Evolutionary conservation across 2,113 vertebrate genomes (phyloP).

Genomic region (Pseudolaguvia tuberculata): DNA sequence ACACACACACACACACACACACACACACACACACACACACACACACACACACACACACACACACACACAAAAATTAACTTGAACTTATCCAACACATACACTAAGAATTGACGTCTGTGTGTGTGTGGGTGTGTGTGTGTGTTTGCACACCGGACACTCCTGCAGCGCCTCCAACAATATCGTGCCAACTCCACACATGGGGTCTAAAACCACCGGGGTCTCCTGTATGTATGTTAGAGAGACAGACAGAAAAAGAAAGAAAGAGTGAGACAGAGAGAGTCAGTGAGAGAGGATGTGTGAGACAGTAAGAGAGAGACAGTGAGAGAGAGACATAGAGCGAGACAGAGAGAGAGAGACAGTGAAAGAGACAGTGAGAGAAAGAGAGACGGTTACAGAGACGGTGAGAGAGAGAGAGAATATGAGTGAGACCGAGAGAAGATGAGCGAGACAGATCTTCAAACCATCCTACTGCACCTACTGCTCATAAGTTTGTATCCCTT

Average conservation of each 20-base stretch:
- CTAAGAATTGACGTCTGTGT: not conserved
- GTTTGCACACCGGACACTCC: conserved; percentile 74
- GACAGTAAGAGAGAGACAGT: not conserved
- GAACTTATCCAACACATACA: not conserved
- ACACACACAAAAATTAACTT: conserved; percentile 11
- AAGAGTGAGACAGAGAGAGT: not conserved
- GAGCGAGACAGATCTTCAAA: too few species aligned
- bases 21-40: conserved; percentile 2
- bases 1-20: conserved; percentile 79
- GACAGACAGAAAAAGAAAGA: not conserved
- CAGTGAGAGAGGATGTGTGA: not conserved
- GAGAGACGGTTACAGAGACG: too few species aligned
- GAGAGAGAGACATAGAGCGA: too few species aligned
- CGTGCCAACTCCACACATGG: conserved; percentile 89
- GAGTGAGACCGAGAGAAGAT: not conserved
- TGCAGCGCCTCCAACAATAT: conserved; percentile 86
- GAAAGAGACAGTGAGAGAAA: not conserved
- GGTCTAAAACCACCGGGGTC: conserved; percentile 79
- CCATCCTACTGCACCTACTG: too few species aligned
- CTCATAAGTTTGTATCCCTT: too few species aligned
- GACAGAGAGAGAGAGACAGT: not conserved
- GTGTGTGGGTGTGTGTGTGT: too few species aligned
- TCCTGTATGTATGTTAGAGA: conserved; percentile 58
- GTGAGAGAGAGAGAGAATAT: not conserved
- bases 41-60: conserved; percentile 2